Evolutionary conservation across 1,140 invertebrate species (phyloP), one percentile per base, ranked within the genome.

Genomic region (Danaus melanippus): DNA sequence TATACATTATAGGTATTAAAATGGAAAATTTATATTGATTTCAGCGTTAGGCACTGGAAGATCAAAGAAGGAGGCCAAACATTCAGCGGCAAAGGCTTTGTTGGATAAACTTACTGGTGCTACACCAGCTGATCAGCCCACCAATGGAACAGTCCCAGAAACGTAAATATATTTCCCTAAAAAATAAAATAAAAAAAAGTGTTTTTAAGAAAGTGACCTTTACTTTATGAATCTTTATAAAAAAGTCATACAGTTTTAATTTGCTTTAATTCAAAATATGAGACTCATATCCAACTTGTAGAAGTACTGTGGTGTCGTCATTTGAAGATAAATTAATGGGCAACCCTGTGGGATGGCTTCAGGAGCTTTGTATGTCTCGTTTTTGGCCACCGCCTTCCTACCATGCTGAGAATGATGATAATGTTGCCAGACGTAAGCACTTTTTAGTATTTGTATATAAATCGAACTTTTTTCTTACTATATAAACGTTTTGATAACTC

Each of bases 1-100:
- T 32, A 8, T 32, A 32, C 21, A 51, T 17, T n/a, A 15, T 12
- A 8, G 9, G 10, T 40, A 41, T 41, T n/a, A 41, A 41, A 2
- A 10, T 17, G n/a, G 4, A 54, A 47, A 47, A 47, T 45, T 17
- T 12, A 3, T 42, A 7, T 43, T 40, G n/a, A 21, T 64, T 69
- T 58, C 62, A 90, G 95, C 95, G 46, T 94, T 94, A 87, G 95
- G 95, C 10, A 95, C 94, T 42, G 97, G 97, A 0, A 92, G 96
- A 46, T 98, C 96, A 11, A 99, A 99, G 80, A 98, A 99, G 84
- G 97, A 98, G 88, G 97, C 97, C 0, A 98, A 98, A 79, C 97
- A 99, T 86, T 92, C 94, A 32, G 96, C 97, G 47, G 97, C 97
- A 0, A 95, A 96, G 74, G 92, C 94, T 53, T 90, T 97, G 42